A percentile compares a stretch with the other conserved stretches of the same genome.
These are phyloP conservation scores for Empis livida DNA, from an alignment of 2,888 invertebrate species.

Conservation along the genomic window DNA sequence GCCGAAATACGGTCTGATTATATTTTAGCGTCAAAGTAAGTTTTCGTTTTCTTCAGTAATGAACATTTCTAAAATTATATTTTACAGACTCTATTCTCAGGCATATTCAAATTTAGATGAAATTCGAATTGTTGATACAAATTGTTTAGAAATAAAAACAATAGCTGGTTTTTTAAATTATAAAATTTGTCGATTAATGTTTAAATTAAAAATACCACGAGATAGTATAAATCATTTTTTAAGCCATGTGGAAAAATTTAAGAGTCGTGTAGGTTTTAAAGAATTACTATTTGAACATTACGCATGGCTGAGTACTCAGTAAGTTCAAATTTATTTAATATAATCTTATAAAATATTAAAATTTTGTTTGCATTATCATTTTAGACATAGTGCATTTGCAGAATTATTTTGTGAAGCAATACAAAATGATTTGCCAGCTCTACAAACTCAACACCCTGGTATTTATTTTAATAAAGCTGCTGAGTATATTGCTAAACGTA, in stretches of 20 bases:
- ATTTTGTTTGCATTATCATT: slow-evolving; percentile 2
- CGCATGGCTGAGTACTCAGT: slow-evolving; percentile 92
- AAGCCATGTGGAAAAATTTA: slow-evolving; percentile 82
- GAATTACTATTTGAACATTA: slow-evolving; percentile 88
- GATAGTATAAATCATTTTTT: slow-evolving; percentile 93
- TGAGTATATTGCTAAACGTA: slow-evolving; percentile 66
- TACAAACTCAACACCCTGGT: slow-evolving; percentile 95
- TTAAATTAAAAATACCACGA: slow-evolving; percentile 75
- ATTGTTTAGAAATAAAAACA: slow-evolving; percentile 84
- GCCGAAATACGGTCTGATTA: slow-evolving; percentile 87
- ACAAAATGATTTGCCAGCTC: slow-evolving; percentile 76
- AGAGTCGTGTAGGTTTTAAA: slow-evolving; percentile 62
- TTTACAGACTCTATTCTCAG: slow-evolving; percentile 60
- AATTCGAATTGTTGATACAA: slow-evolving; percentile 76
- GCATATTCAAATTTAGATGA: slow-evolving; percentile 86
- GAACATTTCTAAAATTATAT: slow-evolving; percentile 3
- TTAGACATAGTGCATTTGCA: slow-evolving; percentile 65
- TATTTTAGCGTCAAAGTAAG: slow-evolving; percentile 65
- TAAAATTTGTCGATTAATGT: slow-evolving; percentile 85
- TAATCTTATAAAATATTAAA: background rate
- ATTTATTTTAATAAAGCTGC: slow-evolving; percentile 93
- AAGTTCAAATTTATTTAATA: slow-evolving; percentile 33
- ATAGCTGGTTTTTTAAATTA: slow-evolving; percentile 93
- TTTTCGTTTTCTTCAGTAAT: background rate
- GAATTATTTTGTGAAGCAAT: slow-evolving; percentile 95